These are phyloP conservation scores for Muschampia plurimacula DNA, from an alignment of 2,888 invertebrate species.

Conservation along the genomic window DNA sequence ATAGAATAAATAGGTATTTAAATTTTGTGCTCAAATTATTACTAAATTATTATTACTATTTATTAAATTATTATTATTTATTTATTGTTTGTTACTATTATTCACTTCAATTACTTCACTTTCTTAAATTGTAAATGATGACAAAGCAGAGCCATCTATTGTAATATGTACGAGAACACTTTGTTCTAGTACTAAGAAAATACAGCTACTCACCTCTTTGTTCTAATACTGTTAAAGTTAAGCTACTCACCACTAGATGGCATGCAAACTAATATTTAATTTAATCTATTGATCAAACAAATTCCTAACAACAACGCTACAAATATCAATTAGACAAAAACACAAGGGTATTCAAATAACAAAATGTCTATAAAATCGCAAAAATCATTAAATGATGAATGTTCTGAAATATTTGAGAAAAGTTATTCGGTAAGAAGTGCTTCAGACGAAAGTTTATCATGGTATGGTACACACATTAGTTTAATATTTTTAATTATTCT, in stretches of 20 bases:
- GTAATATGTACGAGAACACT: not conserved
- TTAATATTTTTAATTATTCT: no score
- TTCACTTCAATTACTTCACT: no score
- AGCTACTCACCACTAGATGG: constrained; percentile 38
- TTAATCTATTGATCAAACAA: constrained; percentile 59
- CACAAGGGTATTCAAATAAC: not conserved
- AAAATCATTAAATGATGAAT: constrained; percentile 72
- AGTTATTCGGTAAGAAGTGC: constrained; percentile 70
- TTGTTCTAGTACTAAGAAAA: not conserved
- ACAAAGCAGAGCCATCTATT: not conserved
- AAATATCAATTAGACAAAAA: not conserved
- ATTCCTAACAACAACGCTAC: constrained; percentile 8
- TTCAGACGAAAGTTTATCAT: constrained; percentile 70
- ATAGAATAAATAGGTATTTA: no score
- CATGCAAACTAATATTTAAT: constrained; percentile 4
- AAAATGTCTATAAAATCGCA: constrained; percentile 77
- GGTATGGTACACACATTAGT: constrained; percentile 51
- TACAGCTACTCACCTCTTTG: not conserved
- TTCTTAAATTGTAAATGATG: no score
- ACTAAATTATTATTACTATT: no score
- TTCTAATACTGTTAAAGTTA: not conserved
- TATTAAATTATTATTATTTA: no score
- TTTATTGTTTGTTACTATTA: no score
- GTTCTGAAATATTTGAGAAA: constrained; percentile 71
- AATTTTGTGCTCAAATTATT: no score